phyloP scores from a whole-genome alignment of 2,888 invertebrate genomes.

The Eupithecia insigniata region DNA sequence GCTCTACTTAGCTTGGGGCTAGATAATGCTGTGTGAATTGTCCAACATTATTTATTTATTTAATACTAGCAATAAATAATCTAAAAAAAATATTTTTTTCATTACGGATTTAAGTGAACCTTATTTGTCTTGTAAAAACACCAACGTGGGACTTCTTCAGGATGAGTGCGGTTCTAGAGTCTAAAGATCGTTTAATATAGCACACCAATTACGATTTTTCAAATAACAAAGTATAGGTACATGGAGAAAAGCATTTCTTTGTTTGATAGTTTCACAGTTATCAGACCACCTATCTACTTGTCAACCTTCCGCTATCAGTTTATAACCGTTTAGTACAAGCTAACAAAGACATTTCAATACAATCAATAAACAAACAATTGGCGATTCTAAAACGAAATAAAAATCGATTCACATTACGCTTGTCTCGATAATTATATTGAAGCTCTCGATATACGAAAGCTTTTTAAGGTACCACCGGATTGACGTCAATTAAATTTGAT shows the following conservation, averaged over 20 bases:
- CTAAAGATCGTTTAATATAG: too few relatives aligned
- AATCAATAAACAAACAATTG: slow-evolving; percentile 26
- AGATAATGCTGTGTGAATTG: too few relatives aligned
- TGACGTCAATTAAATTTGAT: slow-evolving; percentile 79
- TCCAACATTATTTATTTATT: too few relatives aligned
- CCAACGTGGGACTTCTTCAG: too few relatives aligned
- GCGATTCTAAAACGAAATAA: slow-evolving; percentile 24
- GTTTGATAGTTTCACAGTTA: too few relatives aligned
- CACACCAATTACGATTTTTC: too few relatives aligned
- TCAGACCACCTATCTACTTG: background rate
- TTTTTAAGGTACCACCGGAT: slow-evolving; percentile 64
- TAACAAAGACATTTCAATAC: slow-evolving; percentile 28
- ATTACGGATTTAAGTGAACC: too few relatives aligned
- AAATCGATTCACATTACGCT: slow-evolving; percentile 38
- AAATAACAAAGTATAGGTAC: background rate
- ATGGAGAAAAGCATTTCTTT: background rate
- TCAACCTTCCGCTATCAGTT: background rate
- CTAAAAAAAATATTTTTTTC: too few relatives aligned
- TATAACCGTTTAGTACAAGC: background rate
- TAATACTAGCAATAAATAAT: too few relatives aligned
- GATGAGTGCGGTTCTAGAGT: too few relatives aligned
- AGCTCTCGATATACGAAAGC: slow-evolving; percentile 54
- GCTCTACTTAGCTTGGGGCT: too few relatives aligned
- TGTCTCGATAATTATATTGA: slow-evolving; percentile 46
- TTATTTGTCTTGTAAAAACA: too few relatives aligned